Base-by-base conservation (phyloP, 2,113 vertebrate species). In the Pitta sordida region DNA sequence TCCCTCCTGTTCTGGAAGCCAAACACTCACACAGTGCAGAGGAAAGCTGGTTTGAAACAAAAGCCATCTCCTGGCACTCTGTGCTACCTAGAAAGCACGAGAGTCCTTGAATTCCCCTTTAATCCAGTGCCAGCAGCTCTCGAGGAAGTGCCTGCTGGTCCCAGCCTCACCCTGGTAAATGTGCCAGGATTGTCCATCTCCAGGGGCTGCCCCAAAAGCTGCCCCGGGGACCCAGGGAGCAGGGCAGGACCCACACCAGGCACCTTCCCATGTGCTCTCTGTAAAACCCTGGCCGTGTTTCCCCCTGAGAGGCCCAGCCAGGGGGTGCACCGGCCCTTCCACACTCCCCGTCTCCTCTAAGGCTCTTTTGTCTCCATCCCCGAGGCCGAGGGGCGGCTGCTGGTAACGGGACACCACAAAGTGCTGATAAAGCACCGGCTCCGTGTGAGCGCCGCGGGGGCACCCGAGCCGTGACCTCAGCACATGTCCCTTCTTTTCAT, bases 371-470 rank as follows among this genome's bases (percentile, higher is more conserved):
- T 91, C 53, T 51, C 65, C 46, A 5, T 41, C 23, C 41, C 65
- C 1, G 67, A 56, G 0, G 15, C 70, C 3, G 13, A 63, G 79
- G 62, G 70, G 7, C 44, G n/a, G 48, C 14, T 4, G 3, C 27
- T 3, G 6, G 95, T 77, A 96, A 91, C 59, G 77, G 85, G 90
- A 95, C 90, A 86, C 88, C 37, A 91, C 65, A 11, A 14, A 64
- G 63, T 0, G 4, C 93, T 55, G 80, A 51, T 53, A 83, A 53
- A 90, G 76, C 21, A 20, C 10, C 0, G 3, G 62, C 24, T 60
- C 5, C 1, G 4, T 5, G 29, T 0, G 29, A 78, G 56, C 3
- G 0, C 15, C 5, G 4, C 0, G 2, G 41, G 59, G 60, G 23
- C 68, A 12, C 37, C 0, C 0, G 7, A 27, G 56, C 3, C 1